Percentiles rank a stretch among this genome's conserved stretches.
Evolutionary conservation across 2,888 invertebrate genomes (phyloP).

Genomic region (Lepidonotus clava): DNA sequence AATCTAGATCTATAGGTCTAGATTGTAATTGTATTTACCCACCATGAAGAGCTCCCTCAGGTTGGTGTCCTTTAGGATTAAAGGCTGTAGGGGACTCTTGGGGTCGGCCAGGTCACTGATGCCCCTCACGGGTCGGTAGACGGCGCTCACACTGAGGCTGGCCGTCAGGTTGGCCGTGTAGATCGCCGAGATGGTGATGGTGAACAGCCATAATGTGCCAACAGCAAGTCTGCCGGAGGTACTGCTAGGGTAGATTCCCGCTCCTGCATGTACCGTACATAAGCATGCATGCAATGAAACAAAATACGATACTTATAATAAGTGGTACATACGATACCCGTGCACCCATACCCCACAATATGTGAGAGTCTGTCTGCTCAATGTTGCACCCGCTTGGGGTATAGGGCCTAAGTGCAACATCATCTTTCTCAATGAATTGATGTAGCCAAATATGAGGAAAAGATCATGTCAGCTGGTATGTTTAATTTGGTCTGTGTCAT

Average conservation of each 20-base stretch:
- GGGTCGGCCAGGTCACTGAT: slow-evolving; percentile 2
- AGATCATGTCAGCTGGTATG: too few relatives aligned
- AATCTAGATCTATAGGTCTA: background rate
- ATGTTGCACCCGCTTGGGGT: too few relatives aligned
- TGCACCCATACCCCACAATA: too few relatives aligned
- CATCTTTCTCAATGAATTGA: too few relatives aligned
- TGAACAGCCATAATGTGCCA: background rate
- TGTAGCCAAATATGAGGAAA: too few relatives aligned
- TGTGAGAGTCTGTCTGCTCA: too few relatives aligned
- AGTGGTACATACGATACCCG: too few relatives aligned
- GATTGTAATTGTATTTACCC: background rate
- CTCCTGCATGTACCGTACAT: too few relatives aligned
- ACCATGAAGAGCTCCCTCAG: slow-evolving; percentile 6
- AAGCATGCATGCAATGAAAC: too few relatives aligned
- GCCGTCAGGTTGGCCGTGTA: slow-evolving; percentile 39
- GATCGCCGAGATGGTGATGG: background rate
- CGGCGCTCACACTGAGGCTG: background rate
- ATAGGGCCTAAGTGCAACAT: too few relatives aligned
- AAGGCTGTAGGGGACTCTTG: background rate
- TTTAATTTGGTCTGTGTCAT: too few relatives aligned
- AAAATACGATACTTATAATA: too few relatives aligned
- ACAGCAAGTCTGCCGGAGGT: background rate
- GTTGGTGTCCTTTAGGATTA: slow-evolving; percentile 4
- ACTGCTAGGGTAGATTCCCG: background rate
- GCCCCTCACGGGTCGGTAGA: background rate